Evolutionary conservation across 2,113 vertebrate species (phyloP).

Genomic region (Cercopithecus mona): DNA sequence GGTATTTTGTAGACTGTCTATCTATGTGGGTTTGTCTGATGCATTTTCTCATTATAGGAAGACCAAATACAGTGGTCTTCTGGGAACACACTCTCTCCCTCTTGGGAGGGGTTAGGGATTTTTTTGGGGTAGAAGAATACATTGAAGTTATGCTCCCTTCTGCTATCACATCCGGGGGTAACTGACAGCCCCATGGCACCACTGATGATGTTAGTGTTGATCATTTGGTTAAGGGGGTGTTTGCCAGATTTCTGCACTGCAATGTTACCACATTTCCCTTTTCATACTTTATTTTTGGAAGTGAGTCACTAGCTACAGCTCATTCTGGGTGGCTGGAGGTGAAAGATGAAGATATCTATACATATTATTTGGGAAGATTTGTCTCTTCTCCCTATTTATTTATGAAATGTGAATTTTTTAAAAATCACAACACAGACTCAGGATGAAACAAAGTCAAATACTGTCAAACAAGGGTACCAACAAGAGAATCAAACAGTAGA

Average conservation of each 20-base stretch:
- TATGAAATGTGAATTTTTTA: neutral
- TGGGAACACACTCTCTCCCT: neutral
- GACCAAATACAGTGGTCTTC: neutral
- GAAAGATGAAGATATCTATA: neutral
- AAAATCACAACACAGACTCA: neutral
- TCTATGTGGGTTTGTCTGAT: neutral
- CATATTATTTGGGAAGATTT: neutral
- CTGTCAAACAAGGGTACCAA: neutral
- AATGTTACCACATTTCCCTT: neutral
- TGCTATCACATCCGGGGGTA: neutral
- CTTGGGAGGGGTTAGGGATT: neutral
- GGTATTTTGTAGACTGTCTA: neutral
- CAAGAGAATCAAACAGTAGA: neutral
- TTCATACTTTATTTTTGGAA: neutral
- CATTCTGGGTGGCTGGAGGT: neutral
- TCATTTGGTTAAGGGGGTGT: neutral
- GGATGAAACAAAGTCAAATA: constrained; percentile 22
- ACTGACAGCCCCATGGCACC: neutral
- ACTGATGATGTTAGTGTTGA: neutral
- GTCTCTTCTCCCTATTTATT: neutral
- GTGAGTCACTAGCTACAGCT: neutral
- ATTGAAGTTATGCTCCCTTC: neutral
- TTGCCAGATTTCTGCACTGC: neutral
- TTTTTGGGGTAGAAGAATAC: neutral
- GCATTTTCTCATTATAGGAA: neutral